Percentiles rank a stretch among this genome's conserved stretches.
Conservation (phyloP, 1,140 invertebrate species). For the Ericerus pela region DNA sequence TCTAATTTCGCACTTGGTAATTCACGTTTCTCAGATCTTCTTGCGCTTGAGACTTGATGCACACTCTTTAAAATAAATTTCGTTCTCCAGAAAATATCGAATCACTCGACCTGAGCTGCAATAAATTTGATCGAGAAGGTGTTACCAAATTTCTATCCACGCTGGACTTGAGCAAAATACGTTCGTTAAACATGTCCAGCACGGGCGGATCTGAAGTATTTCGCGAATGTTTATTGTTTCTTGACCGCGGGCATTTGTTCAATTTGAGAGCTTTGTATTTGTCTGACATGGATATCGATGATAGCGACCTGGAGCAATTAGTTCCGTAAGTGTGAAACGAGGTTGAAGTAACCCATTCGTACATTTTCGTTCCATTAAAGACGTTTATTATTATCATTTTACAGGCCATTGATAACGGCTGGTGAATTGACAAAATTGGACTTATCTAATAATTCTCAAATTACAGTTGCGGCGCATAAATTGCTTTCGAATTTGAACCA, state of each 20-base stretch:
- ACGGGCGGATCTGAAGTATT: conserved; percentile 13
- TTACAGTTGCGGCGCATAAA: background rate
- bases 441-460: background rate
- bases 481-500: background rate
- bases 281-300: conserved; percentile 16
- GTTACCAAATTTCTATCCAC: conserved; percentile 12
- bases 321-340: conserved; percentile 3
- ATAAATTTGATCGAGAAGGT: conserved; percentile 20
- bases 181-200: conserved; percentile 14
- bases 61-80: background rate
- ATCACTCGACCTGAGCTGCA: conserved; percentile 19
- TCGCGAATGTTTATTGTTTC: conserved; percentile 16
- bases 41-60: background rate
- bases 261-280: conserved; percentile 11
- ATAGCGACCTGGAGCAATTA: conserved; percentile 15
- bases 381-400: background rate
- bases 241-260: conserved; percentile 13
- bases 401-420: background rate
- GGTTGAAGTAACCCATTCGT: background rate
- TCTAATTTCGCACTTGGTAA: conserved; percentile 14
- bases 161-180: conserved; percentile 8
- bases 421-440: background rate
- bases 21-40: background rate
- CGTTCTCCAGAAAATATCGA: conserved; percentile 14
- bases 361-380: background rate